Evolutionary conservation across 2,888 invertebrate genomes (phyloP), one percentile per base, ranked within the genome.

Genomic region (Luperina nickerlii): DNA sequence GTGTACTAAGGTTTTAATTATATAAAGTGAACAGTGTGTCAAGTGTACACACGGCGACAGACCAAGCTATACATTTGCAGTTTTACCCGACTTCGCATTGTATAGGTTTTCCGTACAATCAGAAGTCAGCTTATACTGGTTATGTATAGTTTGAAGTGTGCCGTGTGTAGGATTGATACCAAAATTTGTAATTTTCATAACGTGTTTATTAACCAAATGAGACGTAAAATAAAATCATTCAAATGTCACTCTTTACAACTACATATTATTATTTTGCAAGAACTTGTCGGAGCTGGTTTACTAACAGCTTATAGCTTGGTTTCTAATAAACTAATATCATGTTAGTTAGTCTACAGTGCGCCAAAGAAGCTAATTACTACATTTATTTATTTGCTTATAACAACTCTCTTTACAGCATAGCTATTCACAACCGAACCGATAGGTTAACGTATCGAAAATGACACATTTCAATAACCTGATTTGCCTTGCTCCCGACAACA

Each of bases 281-380:
- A 71, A 11, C n/a, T n/a, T 0, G 2, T n/a, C 27, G 3, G 24
- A 62, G 27, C 7, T 48, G 15, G 9, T 27, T 18, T 42, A 42
- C n/a, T 57, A 66, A 51, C 60, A 63, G 45, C 71, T 57, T 42
- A n/a, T 20, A 18, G 87, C 81, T 86, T 75, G 18, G 45, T 57
- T 24, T 57, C 42, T 75, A 67, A 85, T 62, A 54, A 3, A 81
- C 48, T 74, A 73, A 76, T 27, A 2, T 32, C 15, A 60, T 20
- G 1, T 20, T 27, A 20, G 18, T 48, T 0, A 4, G 24, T 9
- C 9, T 9, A 57, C 20, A 45, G 18, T 54, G 42, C 4, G 15
- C 15, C 18, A 24, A 48, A 78, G 62, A 62, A 62, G 18, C 2
- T 13, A 51, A 67, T 67, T 54, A 48, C 18, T 0, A n/a, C n/a